phyloP scores from a whole-genome alignment of 2,888 invertebrate genomes.

The Petrolisthes manimaculis region DNA sequence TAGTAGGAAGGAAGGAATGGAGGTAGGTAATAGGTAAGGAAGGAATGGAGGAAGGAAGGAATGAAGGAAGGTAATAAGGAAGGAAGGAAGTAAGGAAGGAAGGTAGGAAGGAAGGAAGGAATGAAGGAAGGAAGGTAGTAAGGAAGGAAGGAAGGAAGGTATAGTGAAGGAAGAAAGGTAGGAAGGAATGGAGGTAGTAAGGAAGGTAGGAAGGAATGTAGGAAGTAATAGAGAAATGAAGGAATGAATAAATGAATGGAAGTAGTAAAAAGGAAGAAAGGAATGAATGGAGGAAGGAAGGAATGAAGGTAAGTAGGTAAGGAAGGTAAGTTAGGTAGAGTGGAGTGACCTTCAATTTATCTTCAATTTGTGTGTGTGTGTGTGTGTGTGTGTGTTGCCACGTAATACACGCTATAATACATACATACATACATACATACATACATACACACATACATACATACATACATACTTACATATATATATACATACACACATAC shows the following conservation, averaged over 20 bases:
- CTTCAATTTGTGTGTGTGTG: too few relatives aligned
- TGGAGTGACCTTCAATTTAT: neutral
- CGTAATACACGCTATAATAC: too few relatives aligned
- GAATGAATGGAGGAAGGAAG: too few relatives aligned
- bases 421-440: too few relatives aligned
- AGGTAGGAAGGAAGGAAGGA: neutral
- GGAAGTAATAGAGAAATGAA: neutral
- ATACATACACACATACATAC: too few relatives aligned
- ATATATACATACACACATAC: too few relatives aligned
- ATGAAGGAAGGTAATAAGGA: too few relatives aligned
- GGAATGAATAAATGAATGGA: neutral
- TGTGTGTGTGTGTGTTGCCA: too few relatives aligned
- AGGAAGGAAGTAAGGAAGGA: neutral
- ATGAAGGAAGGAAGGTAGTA: neutral
- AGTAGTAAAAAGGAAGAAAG: neutral
- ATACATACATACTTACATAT: too few relatives aligned
- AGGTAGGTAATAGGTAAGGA: neutral
- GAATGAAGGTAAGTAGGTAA: neutral
- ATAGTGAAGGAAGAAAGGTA: neutral
- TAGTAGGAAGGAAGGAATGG: neutral
- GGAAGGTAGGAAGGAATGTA: neutral
- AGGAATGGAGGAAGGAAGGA: neutral
- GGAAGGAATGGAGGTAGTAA: neutral
- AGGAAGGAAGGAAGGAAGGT: neutral
- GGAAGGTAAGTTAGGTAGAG: neutral